Base-by-base conservation (phyloP, 2,888 invertebrate genomes). In the Melanchra persicariae region DNA sequence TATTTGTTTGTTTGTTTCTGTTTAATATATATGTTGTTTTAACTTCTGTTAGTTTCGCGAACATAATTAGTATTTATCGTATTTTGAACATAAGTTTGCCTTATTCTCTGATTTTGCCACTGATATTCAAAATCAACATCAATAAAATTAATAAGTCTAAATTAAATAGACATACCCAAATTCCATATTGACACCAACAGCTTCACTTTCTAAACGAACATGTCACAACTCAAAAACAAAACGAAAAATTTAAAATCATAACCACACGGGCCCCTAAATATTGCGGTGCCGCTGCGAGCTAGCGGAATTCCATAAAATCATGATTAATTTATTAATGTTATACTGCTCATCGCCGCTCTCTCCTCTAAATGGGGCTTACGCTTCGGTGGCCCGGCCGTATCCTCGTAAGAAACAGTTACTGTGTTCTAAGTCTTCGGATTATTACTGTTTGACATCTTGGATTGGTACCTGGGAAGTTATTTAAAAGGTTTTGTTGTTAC, bases 321-420 rank as follows among this genome's bases (percentile, higher is more conserved):
- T 95, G 93, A 95, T 95, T 95, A 95, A 95, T 95, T 95, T 95
- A 95, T 95, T 96, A 94, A 96, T 95, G 91, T 93, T 89, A 95
- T 94, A 94, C 95, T 87, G 90, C 89, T 88, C 88, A 89, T 90
- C 87, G 86, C 84, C 82, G 91, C 94, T 94, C 94, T 94, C 95
- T 94, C 93, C 85, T 89, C 88, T 93, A 92, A 92, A 93, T 93
- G 91, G 93, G 91, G 87, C 92, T 92, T 88, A 92, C 93, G 94
- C 93, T 92, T 91, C 91, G 93, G 71, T 92, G 93, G 87, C 84
- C 88, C 79, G 84, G 88, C 85, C 81, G 88, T 88, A 91, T 92
- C 92, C 92, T 92, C 90, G 79, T 85, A 69, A 65, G 83, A 82
- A 82, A 82, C 79, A 59, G 72, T 78, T 72, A 78, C 57, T 51